Evolutionary conservation across 2,888 invertebrate species (phyloP).

Genomic region (Tiliacea aurago): DNA sequence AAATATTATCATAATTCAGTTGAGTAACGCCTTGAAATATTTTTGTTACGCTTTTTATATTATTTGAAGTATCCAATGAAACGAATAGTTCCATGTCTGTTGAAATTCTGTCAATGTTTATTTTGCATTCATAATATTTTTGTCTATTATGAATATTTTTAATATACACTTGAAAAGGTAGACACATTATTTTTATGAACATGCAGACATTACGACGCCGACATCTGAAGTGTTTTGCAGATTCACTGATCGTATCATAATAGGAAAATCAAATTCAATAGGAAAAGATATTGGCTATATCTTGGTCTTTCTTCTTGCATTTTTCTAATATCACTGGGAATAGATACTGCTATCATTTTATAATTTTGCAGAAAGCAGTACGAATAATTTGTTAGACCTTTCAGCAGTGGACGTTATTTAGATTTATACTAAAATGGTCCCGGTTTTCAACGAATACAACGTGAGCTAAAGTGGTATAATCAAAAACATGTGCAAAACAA

Average conservation of each 20-base stretch:
- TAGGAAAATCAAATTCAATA: neutral
- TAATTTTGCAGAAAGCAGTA: neutral
- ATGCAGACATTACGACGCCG: slow-evolving; percentile 17
- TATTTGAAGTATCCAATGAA: slow-evolving; percentile 31
- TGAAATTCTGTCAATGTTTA: slow-evolving; percentile 20
- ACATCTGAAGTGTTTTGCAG: neutral
- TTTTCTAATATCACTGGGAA: neutral
- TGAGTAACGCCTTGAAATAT: slow-evolving; percentile 57
- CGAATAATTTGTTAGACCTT: neutral
- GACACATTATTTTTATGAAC: slow-evolving; percentile 3
- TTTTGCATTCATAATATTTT: slow-evolving; percentile 30
- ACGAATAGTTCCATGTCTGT: neutral
- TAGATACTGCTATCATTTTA: neutral
- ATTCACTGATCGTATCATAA: neutral
- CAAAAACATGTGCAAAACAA: slow-evolving; percentile 72
- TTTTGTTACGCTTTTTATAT: slow-evolving; percentile 46
- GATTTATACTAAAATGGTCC: neutral
- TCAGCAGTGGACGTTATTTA: neutral
- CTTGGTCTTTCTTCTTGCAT: neutral
- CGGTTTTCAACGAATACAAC: slow-evolving; percentile 26
- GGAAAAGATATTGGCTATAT: neutral
- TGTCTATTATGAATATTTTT: slow-evolving; percentile 9
- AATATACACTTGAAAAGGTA: neutral
- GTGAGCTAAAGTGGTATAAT: slow-evolving; percentile 59
- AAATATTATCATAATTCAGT: slow-evolving; percentile 57